Percentiles rank a stretch among this genome's conserved stretches.
phyloP scores from a whole-genome alignment of 2,797 vertebrate genomes.

The Chelonia mydas region DNA sequence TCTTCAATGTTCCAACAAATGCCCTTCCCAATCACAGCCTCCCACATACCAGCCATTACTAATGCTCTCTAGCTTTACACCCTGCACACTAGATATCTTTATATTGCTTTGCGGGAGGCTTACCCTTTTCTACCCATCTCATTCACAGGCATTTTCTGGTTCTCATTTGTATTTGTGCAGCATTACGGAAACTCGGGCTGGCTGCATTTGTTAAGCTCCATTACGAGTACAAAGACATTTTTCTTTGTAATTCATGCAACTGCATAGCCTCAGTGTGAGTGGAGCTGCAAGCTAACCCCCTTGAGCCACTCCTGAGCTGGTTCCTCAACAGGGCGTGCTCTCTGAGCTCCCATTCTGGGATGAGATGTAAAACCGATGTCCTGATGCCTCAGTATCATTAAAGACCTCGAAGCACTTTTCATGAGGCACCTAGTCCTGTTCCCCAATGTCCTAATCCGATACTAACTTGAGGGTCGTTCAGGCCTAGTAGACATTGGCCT shows the following conservation, averaged over 20 bases:
- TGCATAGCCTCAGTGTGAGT: background rate
- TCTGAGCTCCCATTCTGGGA: rapidly evolving
- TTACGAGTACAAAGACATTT: background rate
- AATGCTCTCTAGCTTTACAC: background rate
- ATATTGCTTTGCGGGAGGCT: background rate
- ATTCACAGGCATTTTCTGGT: rapidly evolving
- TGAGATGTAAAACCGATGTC: background rate
- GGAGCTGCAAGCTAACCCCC: background rate
- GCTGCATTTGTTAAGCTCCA: background rate
- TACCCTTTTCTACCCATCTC: background rate
- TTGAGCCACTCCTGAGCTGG: rapidly evolving
- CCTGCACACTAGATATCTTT: background rate
- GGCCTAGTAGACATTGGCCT: background rate
- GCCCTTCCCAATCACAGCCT: background rate
- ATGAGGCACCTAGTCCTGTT: background rate
- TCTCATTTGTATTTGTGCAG: background rate
- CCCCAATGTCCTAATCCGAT: background rate
- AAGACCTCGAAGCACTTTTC: background rate
- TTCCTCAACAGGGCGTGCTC: background rate
- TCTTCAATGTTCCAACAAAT: background rate
- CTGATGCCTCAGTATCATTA: background rate
- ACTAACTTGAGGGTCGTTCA: background rate
- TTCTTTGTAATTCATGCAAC: background rate
- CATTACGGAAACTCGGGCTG: rapidly evolving
- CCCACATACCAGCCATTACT: background rate